Evolutionary conservation across 2,113 vertebrate genomes (phyloP).

Genomic region (Elachura formosa): DNA sequence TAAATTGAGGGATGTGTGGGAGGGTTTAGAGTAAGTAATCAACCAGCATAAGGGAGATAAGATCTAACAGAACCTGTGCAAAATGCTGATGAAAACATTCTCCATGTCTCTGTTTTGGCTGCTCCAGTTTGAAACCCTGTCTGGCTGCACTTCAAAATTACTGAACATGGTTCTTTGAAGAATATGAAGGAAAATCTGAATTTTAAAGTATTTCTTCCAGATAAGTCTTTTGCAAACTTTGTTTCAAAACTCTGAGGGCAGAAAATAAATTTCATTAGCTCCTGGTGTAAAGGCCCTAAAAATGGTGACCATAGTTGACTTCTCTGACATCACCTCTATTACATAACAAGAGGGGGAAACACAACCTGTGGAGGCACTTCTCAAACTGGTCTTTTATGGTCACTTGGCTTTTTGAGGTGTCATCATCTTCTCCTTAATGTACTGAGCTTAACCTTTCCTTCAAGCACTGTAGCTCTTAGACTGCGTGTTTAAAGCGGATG

Average conservation of each 20-base stretch:
- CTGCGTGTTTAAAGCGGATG: background rate
- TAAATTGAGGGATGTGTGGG: background rate
- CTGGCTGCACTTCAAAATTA: background rate
- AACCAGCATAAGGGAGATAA: background rate
- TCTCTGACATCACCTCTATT: background rate
- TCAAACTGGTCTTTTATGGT: background rate
- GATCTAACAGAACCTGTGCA: background rate
- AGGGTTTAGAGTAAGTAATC: background rate
- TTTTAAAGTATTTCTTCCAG: background rate
- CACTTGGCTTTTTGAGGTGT: background rate
- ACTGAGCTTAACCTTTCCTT: background rate
- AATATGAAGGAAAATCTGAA: background rate
- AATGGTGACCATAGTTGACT: background rate
- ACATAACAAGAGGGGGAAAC: background rate
- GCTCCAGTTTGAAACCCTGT: background rate
- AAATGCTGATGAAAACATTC: conserved; percentile 21
- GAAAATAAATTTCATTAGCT: background rate
- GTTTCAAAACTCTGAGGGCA: background rate
- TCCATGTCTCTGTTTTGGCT: background rate
- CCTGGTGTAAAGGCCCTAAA: background rate
- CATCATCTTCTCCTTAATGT: background rate
- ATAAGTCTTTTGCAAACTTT: background rate
- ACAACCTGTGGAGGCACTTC: background rate
- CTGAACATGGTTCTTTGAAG: background rate
- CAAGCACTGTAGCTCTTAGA: background rate